Percentiles rank a stretch among this genome's conserved stretches.
Evolutionary conservation across 2,113 vertebrate genomes (phyloP).

Genomic region (Micromys minutus): DNA sequence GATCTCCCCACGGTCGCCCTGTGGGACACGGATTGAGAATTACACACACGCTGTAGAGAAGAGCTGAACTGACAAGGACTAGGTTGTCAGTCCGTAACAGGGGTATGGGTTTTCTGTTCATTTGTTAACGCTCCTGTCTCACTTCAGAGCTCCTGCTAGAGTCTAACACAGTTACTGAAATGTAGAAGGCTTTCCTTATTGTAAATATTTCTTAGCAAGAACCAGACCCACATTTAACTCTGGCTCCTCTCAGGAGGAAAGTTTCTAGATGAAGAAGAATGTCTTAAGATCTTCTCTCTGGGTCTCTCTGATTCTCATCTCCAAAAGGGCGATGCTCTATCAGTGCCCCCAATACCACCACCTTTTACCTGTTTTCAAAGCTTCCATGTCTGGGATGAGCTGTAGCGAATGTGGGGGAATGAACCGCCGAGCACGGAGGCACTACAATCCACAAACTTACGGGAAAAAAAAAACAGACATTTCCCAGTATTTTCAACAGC

Average conservation of each 20-base stretch:
- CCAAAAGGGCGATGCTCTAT: neutral
- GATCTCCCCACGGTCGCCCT: neutral
- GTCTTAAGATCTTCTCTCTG: neutral
- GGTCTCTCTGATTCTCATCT: neutral
- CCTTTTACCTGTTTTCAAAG: neutral
- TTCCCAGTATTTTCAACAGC: neutral
- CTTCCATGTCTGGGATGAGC: neutral
- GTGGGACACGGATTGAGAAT: neutral
- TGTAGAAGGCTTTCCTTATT: neutral
- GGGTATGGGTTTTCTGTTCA: neutral
- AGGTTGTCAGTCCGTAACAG: neutral
- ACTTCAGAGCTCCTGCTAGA: neutral
- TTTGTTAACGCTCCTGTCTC: too few relatives aligned
- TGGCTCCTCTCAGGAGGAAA: neutral
- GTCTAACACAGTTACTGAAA: neutral
- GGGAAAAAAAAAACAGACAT: neutral
- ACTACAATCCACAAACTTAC: neutral
- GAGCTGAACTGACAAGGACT: neutral
- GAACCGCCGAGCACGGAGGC: neutral
- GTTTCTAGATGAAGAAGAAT: neutral
- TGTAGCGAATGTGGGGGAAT: fast-evolving
- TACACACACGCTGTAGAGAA: neutral
- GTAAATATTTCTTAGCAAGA: neutral
- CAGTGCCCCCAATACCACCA: neutral
- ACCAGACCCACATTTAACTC: neutral